phyloP scores from a whole-genome alignment of 2,113 vertebrate genomes.

The Limanda limanda region DNA sequence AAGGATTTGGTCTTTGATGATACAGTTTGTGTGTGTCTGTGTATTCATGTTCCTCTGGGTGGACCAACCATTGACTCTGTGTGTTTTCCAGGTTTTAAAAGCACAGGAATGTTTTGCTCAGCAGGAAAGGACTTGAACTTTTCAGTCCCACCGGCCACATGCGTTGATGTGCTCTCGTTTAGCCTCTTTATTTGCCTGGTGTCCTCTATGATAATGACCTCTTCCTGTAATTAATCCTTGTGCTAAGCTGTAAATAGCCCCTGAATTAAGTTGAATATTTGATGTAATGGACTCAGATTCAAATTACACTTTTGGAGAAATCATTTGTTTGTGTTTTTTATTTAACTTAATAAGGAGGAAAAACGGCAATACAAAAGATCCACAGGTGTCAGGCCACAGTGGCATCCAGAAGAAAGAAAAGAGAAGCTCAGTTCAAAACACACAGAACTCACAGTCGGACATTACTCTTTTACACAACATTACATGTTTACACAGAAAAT shows the following conservation, averaged over 20 bases:
- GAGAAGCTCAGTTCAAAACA: too few relatives aligned
- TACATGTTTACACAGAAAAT: too few relatives aligned
- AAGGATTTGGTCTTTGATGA: conserved; percentile 13
- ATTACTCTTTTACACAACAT: too few relatives aligned
- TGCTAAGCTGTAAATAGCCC: not conserved
- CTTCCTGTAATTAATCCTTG: not conserved
- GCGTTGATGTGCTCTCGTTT: not conserved
- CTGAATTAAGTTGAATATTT: not conserved
- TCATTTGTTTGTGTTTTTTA: not conserved
- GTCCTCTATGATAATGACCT: not conserved
- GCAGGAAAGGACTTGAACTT: conserved; percentile 16
- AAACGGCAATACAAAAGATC: not conserved
- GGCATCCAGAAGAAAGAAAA: too few relatives aligned
- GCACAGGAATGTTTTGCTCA: conserved; percentile 43
- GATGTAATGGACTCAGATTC: not conserved
- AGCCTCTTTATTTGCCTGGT: not conserved
- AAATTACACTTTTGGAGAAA: not conserved
- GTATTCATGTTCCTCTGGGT: conserved; percentile 16
- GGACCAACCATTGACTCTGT: not conserved
- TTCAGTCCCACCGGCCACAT: not conserved
- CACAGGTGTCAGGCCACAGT: too few relatives aligned
- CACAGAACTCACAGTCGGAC: too few relatives aligned
- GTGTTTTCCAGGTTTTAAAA: conserved; percentile 32
- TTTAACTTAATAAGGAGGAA: too few relatives aligned
- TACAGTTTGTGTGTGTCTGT: conserved; percentile 16